These are phyloP conservation scores for Drosophila pallidifrons DNA, from an alignment of 1,140 invertebrate genomes.

Conservation along the genomic window DNA sequence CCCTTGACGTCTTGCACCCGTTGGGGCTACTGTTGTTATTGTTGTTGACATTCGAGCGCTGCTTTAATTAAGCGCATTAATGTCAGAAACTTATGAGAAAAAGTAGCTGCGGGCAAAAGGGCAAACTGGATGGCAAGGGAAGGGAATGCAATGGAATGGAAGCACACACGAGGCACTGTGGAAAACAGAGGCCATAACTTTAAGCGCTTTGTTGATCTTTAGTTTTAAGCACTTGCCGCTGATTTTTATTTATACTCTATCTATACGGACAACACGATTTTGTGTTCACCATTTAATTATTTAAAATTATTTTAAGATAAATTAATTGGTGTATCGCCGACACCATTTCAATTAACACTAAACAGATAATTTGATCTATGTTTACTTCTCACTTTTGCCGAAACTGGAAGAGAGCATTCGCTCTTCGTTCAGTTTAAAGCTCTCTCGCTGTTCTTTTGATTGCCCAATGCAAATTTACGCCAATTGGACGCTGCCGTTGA, in stretches of 20 bases:
- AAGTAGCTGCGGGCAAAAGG: constrained; percentile 27
- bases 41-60: constrained; percentile 60
- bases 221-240: constrained; percentile 63
- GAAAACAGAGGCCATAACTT: constrained; percentile 65
- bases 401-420: constrained; percentile 4
- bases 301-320: neutral
- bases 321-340: neutral
- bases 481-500: constrained; percentile 73
- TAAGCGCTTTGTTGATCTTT: constrained; percentile 49
- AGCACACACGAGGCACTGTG: constrained; percentile 39
- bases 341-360: neutral
- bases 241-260: constrained; percentile 37
- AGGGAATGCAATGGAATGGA: constrained; percentile 15
- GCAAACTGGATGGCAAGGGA: neutral
- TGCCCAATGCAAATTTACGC: constrained; percentile 73
- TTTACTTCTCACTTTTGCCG: neutral
- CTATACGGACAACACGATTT: neutral
- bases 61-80: constrained; percentile 81
- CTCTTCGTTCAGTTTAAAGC: constrained; percentile 32
- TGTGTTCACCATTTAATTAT: neutral
- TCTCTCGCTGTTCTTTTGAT: constrained; percentile 50
- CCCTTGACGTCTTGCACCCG: neutral
- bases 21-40: constrained; percentile 18
- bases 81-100: constrained; percentile 72
- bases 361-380: neutral